These are phyloP conservation scores for Scomberomorus guttatus DNA, from an alignment of 2,797 vertebrate species.

Conservation along the genomic window DNA sequence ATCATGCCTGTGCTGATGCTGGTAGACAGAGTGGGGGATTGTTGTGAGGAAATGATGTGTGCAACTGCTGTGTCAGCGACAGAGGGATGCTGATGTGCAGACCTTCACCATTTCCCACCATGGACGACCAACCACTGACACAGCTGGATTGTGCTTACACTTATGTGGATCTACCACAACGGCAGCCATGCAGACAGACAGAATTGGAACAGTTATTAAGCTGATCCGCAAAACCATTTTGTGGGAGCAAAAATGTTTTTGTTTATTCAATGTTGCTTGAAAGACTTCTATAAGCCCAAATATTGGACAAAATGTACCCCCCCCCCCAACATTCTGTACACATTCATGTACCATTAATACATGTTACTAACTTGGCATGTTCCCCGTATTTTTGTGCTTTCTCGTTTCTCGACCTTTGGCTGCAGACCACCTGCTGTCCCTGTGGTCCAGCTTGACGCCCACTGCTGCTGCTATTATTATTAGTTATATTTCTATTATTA, in stretches of 20 bases:
- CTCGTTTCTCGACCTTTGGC: no score
- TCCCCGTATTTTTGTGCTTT: no score
- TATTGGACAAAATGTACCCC: not conserved
- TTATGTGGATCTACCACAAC: conserved; percentile 35
- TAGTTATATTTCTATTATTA: no score
- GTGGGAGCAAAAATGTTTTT: conserved; percentile 9
- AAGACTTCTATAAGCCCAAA: not conserved
- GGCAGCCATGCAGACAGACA: conserved; percentile 28
- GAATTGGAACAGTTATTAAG: conserved; percentile 19
- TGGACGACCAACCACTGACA: conserved; percentile 58
- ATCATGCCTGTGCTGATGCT: conserved; percentile 41
- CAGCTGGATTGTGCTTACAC: conserved; percentile 61
- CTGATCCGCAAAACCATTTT: conserved; percentile 27
- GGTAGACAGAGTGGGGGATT: conserved; percentile 57
- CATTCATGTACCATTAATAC: no score
- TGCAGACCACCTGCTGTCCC: no score
- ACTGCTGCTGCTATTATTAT: no score
- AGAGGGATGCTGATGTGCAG: conserved; percentile 61
- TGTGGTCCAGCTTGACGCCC: no score
- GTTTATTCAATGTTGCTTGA: not conserved
- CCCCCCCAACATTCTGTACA: no score
- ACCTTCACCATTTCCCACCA: conserved; percentile 41
- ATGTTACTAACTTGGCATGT: no score
- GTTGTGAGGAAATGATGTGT: conserved; percentile 72
- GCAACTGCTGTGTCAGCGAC: conserved; percentile 64